A percentile compares a stretch with the other conserved stretches of the same genome.
These are phyloP conservation scores for Esox niger DNA, from an alignment of 2,113 vertebrate species.

Conservation along the genomic window DNA sequence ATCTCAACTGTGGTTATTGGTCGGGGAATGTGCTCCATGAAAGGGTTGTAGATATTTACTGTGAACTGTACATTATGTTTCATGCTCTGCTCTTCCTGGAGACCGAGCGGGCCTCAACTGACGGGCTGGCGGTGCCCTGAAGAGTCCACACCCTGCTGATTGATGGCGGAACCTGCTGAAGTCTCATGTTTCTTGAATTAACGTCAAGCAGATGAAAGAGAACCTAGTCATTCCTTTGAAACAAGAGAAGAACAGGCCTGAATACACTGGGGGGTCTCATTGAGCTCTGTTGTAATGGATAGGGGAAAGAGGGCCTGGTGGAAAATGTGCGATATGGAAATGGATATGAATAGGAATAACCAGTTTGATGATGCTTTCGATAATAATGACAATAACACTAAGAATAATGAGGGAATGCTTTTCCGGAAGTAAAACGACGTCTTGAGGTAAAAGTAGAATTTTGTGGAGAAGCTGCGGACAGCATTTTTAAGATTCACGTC, in stretches of 20 bases:
- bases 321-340: not conserved
- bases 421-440: too few relatives aligned
- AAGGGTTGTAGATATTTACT: too few relatives aligned
- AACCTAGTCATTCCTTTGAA: constrained; percentile 53
- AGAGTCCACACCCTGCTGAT: constrained; percentile 22
- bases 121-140: constrained; percentile 11
- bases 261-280: constrained; percentile 56
- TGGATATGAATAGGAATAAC: not conserved
- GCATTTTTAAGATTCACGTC: too few relatives aligned
- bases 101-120: constrained; percentile 40
- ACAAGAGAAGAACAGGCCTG: constrained; percentile 50
- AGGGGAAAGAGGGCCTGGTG: constrained; percentile 23
- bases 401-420: too few relatives aligned
- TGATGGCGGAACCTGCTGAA: constrained; percentile 50
- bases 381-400: too few relatives aligned
- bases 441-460: too few relatives aligned
- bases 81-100: not conserved
- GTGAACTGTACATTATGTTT: too few relatives aligned
- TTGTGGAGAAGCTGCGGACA: too few relatives aligned
- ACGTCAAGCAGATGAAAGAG: constrained; percentile 59
- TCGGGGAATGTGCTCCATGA: too few relatives aligned
- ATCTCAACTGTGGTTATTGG: too few relatives aligned
- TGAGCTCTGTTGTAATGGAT: constrained; percentile 48
- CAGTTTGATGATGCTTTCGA: too few relatives aligned
- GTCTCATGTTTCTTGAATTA: constrained; percentile 52